Evolutionary conservation across 2,888 invertebrate species (phyloP).

Genomic region (Leptopilina drosophilae): DNA sequence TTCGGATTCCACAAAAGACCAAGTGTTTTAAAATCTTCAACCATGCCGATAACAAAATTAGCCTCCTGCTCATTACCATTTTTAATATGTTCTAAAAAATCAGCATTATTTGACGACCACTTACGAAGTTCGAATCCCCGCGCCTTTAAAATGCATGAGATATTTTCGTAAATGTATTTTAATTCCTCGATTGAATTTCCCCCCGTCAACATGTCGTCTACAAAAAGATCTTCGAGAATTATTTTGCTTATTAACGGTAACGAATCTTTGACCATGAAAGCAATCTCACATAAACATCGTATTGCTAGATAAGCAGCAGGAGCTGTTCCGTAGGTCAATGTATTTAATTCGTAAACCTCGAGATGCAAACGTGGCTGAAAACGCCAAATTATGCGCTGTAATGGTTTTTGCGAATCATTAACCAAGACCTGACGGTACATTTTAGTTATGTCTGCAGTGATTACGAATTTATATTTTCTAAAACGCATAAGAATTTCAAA

Average conservation of each 20-base stretch:
- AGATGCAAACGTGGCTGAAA: constrained; percentile 25
- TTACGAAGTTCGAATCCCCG: neutral
- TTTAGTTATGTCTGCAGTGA: constrained; percentile 49
- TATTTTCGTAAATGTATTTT: neutral
- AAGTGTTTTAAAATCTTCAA: no score
- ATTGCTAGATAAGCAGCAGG: constrained; percentile 52
- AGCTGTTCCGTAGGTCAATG: constrained; percentile 58
- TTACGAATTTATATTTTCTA: constrained; percentile 41
- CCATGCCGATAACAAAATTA: no score
- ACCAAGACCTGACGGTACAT: constrained; percentile 12
- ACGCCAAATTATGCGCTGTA: constrained; percentile 61
- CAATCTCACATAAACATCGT: neutral
- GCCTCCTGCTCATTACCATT: no score
- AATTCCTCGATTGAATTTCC: neutral
- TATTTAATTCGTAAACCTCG: constrained; percentile 43
- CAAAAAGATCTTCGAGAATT: neutral
- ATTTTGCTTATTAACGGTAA: neutral
- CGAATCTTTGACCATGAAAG: neutral
- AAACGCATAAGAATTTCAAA: constrained; percentile 53
- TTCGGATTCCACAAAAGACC: constrained; percentile 40
- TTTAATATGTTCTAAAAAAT: no score
- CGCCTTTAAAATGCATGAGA: neutral
- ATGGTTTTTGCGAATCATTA: constrained; percentile 45
- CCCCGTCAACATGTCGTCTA: neutral
- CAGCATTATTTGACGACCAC: neutral